phyloP scores from a whole-genome alignment of 2,113 vertebrate species.

The Trachemys scripta region DNA sequence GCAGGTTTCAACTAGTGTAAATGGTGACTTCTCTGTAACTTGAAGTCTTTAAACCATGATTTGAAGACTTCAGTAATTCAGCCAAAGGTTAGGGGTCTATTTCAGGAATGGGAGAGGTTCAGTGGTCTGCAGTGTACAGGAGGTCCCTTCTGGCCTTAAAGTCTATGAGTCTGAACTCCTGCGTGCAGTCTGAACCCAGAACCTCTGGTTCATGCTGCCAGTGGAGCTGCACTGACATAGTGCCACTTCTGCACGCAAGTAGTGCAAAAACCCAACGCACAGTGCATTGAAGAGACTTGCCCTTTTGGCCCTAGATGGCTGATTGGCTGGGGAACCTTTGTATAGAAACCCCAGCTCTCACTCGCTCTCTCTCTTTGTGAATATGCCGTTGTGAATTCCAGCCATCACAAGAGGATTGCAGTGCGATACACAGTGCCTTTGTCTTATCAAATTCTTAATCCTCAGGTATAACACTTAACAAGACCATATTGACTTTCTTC shows the following conservation, averaged over 20 bases:
- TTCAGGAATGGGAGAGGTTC: too few species aligned
- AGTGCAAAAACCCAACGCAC: neutral
- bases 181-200: neutral
- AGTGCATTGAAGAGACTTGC: neutral
- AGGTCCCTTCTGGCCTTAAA: too few species aligned
- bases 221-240: rapidly evolving
- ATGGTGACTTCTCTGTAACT: too few species aligned
- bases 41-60: too few species aligned
- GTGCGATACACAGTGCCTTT: neutral
- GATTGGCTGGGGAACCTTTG: neutral
- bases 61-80: too few species aligned
- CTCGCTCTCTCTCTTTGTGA: neutral
- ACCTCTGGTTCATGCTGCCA: neutral
- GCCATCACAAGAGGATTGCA: neutral
- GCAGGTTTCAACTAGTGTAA: too few species aligned
- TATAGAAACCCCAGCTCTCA: rapidly evolving
- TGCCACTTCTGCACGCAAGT: neutral
- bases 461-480: constrained; percentile 5
- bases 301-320: neutral
- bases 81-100: too few species aligned
- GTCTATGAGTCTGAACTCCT: neutral
- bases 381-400: neutral
- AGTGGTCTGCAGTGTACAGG: too few species aligned
- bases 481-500: neutral
- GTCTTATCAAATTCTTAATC: constrained; percentile 11